A percentile compares a stretch with the other conserved stretches of the same genome.
Evolutionary conservation across 2,113 vertebrate genomes (phyloP).

Genomic region (Murina feae): DNA sequence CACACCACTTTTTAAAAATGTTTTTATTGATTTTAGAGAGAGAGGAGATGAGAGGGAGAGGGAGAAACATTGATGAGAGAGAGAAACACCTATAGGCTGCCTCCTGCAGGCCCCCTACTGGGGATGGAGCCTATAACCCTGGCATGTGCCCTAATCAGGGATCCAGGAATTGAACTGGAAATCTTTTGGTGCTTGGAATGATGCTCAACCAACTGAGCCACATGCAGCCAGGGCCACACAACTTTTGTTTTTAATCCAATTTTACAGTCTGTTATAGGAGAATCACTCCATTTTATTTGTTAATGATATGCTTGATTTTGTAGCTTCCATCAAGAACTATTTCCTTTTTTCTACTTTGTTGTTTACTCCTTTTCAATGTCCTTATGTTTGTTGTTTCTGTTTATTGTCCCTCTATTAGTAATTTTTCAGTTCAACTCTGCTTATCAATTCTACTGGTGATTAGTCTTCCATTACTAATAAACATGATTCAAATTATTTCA

Average conservation of each 20-base stretch:
- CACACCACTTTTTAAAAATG: background rate
- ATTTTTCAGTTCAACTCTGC: background rate
- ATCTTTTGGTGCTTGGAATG: too few relatives aligned
- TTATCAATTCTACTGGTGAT: background rate
- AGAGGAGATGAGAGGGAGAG: too few relatives aligned
- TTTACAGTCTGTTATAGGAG: background rate
- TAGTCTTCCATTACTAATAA: background rate
- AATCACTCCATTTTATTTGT: conserved; percentile 4
- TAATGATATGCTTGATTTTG: background rate
- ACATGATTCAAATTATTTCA: background rate
- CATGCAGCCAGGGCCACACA: background rate
- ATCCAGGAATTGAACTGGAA: too few relatives aligned
- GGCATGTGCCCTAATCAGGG: too few relatives aligned
- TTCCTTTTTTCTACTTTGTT: background rate
- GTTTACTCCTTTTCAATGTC: background rate
- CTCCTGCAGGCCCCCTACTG: too few relatives aligned
- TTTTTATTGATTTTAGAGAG: too few relatives aligned
- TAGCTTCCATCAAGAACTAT: background rate
- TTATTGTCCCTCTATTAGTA: background rate
- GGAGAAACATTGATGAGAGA: too few relatives aligned
- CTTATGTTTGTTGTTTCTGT: background rate
- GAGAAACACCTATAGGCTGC: too few relatives aligned
- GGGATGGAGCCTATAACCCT: too few relatives aligned
- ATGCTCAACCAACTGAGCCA: too few relatives aligned
- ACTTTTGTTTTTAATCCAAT: background rate